Conservation (phyloP, 1,140 invertebrate species). For the Drosophila nannoptera region DNA sequence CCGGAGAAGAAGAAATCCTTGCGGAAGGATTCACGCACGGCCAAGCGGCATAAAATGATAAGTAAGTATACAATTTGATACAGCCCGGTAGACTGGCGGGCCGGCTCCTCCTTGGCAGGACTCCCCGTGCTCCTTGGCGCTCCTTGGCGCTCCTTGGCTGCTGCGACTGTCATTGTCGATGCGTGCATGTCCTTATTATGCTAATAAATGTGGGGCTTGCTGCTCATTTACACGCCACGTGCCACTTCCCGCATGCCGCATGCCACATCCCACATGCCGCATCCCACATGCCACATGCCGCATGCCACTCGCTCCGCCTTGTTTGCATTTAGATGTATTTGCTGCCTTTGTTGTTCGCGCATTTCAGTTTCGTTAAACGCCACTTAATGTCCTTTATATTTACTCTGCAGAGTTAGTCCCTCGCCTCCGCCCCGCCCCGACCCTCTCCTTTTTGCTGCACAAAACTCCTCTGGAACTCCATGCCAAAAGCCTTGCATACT, state of each 20-base stretch:
- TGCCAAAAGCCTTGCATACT: not conserved
- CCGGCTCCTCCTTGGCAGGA: too few relatives aligned
- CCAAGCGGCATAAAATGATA: constrained; percentile 75
- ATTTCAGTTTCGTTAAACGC: constrained; percentile 41
- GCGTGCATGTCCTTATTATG: constrained; percentile 41
- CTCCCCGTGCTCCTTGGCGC: too few relatives aligned
- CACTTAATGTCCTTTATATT: constrained; percentile 76
- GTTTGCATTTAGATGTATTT: not conserved
- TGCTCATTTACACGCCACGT: constrained; percentile 45
- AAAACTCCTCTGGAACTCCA: constrained; percentile 6
- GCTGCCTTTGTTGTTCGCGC: constrained; percentile 1
- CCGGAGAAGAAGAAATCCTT: constrained; percentile 49
- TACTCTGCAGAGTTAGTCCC: constrained; percentile 44
- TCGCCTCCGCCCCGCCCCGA: not conserved
- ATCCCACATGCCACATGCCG: not conserved
- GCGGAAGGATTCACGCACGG: constrained; percentile 63
- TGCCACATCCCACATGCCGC: not conserved
- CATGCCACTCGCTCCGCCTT: constrained; percentile 3
- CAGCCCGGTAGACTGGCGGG: not conserved
- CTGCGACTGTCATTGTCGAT: constrained; percentile 17
- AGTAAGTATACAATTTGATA: constrained; percentile 52
- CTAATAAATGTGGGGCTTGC: constrained; percentile 43
- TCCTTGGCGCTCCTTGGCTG: not conserved
- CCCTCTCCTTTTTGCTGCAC: not conserved
- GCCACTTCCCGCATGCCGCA: not conserved